Conservation (phyloP, 2,888 invertebrate genomes). For the Drosophila anomalata region DNA sequence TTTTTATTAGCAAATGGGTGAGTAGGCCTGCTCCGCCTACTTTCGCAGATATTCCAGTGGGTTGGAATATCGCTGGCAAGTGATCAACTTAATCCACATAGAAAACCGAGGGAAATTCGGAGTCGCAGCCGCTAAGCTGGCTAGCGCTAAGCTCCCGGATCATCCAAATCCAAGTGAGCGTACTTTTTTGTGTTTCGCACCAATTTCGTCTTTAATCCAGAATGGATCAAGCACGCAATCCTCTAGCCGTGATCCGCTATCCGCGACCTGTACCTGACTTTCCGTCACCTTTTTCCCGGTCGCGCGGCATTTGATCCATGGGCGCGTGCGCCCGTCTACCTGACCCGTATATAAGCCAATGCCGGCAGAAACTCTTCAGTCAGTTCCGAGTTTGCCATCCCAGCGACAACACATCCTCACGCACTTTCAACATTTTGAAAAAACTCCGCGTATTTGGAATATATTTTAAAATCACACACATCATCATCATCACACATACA, state of each 20-base stretch:
- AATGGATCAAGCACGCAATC: slow-evolving; percentile 66
- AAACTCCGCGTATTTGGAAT: slow-evolving; percentile 54
- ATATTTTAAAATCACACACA: slow-evolving; percentile 39
- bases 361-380: slow-evolving; percentile 44
- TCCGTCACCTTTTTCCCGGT: slow-evolving; percentile 46
- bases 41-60: slow-evolving; percentile 7
- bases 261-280: slow-evolving; percentile 71
- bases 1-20: slow-evolving; percentile 67
- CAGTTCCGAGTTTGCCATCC: slow-evolving; percentile 53
- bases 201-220: slow-evolving; percentile 62
- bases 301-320: slow-evolving; percentile 67
- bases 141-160: slow-evolving; percentile 70
- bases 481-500: slow-evolving; percentile 2
- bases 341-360: slow-evolving; percentile 57
- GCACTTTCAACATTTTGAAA: background rate
- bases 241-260: slow-evolving; percentile 29
- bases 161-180: slow-evolving; percentile 67
- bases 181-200: slow-evolving; percentile 38
- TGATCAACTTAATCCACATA: slow-evolving; percentile 63
- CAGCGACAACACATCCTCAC: slow-evolving; percentile 43
- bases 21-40: slow-evolving; percentile 16
- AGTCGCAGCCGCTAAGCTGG: slow-evolving; percentile 63
- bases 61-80: slow-evolving; percentile 14
- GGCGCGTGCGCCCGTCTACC: slow-evolving; percentile 64
- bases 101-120: slow-evolving; percentile 59